Conservation (phyloP, 2,797 vertebrate species). For the Spondyliosoma cantharus region DNA sequence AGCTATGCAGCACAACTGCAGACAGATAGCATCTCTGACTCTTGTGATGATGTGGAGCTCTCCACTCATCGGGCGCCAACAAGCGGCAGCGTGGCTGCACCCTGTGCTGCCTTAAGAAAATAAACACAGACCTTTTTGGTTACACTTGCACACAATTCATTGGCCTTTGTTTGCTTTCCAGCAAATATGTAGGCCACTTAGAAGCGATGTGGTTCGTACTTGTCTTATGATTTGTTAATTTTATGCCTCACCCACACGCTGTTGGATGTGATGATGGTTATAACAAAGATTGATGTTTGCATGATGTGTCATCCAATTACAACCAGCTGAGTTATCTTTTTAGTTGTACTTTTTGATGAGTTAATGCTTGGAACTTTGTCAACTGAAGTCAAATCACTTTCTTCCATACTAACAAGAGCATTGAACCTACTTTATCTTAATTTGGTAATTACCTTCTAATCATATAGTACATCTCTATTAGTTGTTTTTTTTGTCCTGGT, state of each 20-base stretch:
- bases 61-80: conserved; percentile 61
- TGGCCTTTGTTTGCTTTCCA: conserved; percentile 40
- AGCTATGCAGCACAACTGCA: conserved; percentile 40
- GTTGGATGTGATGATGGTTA: conserved; percentile 16
- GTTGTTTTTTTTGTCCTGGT: not conserved
- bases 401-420: not conserved
- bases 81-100: conserved; percentile 46
- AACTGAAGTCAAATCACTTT: not conserved
- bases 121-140: conserved; percentile 57
- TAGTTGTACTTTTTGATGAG: conserved; percentile 1
- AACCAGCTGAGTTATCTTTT: not conserved
- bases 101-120: conserved; percentile 60
- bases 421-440: not conserved
- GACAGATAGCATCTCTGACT: conserved; percentile 67
- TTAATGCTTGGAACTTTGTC: conserved; percentile 13
- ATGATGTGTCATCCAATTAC: conserved; percentile 19
- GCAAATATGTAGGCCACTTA: conserved; percentile 17
- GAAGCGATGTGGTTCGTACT: conserved; percentile 38
- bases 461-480: not conserved
- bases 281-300: conserved; percentile 17
- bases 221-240: conserved; percentile 45
- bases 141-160: conserved; percentile 40
- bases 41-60: conserved; percentile 57
- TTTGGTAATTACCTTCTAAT: conserved; percentile 24
- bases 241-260: conserved; percentile 13